phyloP scores from a whole-genome alignment of 2,113 vertebrate species.

The Onychostruthus taczanowskii region DNA sequence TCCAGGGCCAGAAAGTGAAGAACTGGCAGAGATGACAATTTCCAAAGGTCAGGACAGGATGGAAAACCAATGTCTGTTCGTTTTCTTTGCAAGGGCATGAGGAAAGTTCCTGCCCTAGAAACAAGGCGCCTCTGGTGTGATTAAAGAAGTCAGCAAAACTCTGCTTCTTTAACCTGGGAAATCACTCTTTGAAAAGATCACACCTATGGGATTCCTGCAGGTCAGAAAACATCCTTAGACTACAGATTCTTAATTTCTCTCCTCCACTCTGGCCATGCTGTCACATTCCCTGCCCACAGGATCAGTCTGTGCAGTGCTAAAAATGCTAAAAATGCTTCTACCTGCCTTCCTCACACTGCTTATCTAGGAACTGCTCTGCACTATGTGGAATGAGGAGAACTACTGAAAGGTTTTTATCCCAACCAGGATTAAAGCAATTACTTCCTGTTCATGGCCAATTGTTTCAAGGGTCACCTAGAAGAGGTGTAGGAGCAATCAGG shows the following conservation, averaged over 20 bases:
- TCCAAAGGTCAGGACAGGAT: conserved; percentile 6
- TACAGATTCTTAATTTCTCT: neutral
- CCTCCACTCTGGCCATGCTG: neutral
- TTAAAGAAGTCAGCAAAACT: neutral
- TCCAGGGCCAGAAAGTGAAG: neutral
- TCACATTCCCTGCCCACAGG: neutral
- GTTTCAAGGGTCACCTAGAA: neutral
- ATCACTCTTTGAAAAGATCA: neutral
- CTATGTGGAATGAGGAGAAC: neutral
- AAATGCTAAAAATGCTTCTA: neutral
- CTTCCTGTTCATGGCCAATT: neutral
- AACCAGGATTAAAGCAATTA: neutral
- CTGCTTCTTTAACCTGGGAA: neutral
- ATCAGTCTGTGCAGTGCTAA: neutral
- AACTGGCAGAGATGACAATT: conserved; percentile 4
- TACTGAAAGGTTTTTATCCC: neutral
- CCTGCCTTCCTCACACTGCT: neutral
- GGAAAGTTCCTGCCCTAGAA: neutral
- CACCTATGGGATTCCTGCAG: neutral
- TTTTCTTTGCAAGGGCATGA: neutral
- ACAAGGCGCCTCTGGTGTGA: neutral
- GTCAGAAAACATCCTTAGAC: neutral
- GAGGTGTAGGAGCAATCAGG: neutral
- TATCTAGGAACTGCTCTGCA: neutral
- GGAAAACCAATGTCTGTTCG: neutral